Conservation (phyloP, 2,888 invertebrate genomes). For the Metalampra italica region DNA sequence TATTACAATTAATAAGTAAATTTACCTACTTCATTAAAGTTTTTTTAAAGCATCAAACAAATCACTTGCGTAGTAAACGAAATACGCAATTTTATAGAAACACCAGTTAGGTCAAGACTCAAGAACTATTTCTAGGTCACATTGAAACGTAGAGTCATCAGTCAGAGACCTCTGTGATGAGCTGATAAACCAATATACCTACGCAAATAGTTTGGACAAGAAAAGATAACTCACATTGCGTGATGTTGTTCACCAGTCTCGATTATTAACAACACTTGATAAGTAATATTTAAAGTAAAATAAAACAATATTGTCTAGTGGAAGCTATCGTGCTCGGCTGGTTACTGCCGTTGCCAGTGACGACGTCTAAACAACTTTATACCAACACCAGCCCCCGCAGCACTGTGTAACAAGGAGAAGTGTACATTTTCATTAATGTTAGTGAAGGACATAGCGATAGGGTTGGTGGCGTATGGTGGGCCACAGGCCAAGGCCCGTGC, state of each 20-base stretch:
- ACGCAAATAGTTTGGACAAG: background rate
- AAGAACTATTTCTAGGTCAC: constrained; percentile 34
- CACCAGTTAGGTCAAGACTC: constrained; percentile 27
- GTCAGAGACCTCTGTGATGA: constrained; percentile 8
- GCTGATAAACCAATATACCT: no score
- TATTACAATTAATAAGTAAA: no score
- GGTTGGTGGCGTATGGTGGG: constrained; percentile 55
- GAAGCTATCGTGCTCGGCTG: constrained; percentile 52
- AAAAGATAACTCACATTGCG: constrained; percentile 14
- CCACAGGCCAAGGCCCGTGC: constrained; percentile 53
- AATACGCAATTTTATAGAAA: no score
- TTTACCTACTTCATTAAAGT: no score
- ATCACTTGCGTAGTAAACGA: no score
- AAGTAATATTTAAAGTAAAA: constrained; percentile 11
- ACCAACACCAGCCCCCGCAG: constrained; percentile 49
- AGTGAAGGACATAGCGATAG: constrained; percentile 47
- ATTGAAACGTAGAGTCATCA: constrained; percentile 8
- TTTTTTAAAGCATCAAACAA: no score
- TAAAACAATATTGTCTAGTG: constrained; percentile 44
- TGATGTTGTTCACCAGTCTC: constrained; percentile 6
- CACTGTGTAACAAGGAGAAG: constrained; percentile 44
- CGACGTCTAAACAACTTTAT: constrained; percentile 71
- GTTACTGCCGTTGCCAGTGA: constrained; percentile 64
- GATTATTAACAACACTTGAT: constrained; percentile 7
- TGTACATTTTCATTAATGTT: constrained; percentile 23